A percentile compares a stretch with the other conserved stretches of the same genome.
These are phyloP conservation scores for Drosophila seguyi DNA, from an alignment of 1,140 invertebrate species.

Conservation along the genomic window DNA sequence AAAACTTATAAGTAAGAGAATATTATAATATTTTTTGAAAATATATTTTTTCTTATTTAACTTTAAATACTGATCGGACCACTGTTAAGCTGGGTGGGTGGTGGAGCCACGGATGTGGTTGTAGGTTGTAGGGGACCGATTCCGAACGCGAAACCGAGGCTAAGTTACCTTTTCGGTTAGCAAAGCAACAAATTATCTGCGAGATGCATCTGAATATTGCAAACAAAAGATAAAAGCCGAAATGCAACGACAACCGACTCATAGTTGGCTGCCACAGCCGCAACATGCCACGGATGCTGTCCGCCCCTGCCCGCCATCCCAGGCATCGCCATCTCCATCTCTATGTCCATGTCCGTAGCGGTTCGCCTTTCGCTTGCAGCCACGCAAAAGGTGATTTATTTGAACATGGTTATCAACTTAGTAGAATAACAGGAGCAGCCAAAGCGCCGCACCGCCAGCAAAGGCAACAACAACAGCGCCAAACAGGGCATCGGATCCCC, in stretches of 20 bases:
- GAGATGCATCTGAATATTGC: constrained; percentile 83
- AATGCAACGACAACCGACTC: constrained; percentile 78
- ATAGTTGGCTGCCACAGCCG: constrained; percentile 59
- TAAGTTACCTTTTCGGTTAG: constrained; percentile 62
- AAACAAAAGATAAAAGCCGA: constrained; percentile 82
- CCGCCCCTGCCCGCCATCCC: constrained; percentile 4
- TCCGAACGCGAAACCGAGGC: constrained; percentile 49
- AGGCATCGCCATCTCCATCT: constrained; percentile 40
- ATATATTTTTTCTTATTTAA: too few relatives aligned
- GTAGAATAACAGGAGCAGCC: constrained; percentile 82
- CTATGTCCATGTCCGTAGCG: constrained; percentile 46
- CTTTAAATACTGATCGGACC: too few relatives aligned
- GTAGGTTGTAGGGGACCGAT: constrained; percentile 41
- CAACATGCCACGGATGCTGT: constrained; percentile 55
- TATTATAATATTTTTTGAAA: too few relatives aligned
- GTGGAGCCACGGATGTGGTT: constrained; percentile 27
- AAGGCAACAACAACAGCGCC: constrained; percentile 29
- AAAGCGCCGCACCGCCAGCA: constrained; percentile 71
- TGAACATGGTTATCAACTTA: constrained; percentile 85
- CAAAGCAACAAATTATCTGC: constrained; percentile 77
- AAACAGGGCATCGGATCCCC: constrained; percentile 37
- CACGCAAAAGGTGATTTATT: constrained; percentile 85
- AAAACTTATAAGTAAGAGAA: too few relatives aligned
- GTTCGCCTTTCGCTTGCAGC: constrained; percentile 81
- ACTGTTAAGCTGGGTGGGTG: constrained; percentile 49